phyloP scores from a whole-genome alignment of 30 jellyfish, hydroid and myxozoan genomes.

The Turritopsis dohrnii region DNA sequence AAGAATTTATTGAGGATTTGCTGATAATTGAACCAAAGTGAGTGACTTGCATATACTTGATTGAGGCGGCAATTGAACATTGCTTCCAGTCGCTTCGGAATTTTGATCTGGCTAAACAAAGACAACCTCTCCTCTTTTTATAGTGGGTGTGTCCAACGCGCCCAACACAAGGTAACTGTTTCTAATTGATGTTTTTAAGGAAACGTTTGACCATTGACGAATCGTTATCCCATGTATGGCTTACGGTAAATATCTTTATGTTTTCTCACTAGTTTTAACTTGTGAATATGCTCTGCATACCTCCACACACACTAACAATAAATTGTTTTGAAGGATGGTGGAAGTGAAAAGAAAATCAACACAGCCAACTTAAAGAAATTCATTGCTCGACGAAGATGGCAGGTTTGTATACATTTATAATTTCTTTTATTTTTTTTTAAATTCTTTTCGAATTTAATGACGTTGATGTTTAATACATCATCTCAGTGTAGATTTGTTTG shows the following conservation, averaged over 20 bases:
- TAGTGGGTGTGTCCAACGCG: too few species aligned
- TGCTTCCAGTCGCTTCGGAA: neutral
- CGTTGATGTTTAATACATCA: too few species aligned
- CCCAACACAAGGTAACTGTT: neutral
- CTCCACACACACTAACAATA: neutral
- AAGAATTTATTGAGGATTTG: constrained; percentile 39
- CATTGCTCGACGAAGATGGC: neutral
- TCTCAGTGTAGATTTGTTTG: too few species aligned
- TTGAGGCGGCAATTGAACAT: neutral
- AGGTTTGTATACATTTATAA: neutral
- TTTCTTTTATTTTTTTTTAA: neutral
- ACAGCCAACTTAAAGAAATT: neutral
- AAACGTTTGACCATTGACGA: neutral
- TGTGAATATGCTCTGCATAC: neutral
- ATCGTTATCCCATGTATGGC: neutral
- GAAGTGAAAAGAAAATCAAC: constrained; percentile 32
- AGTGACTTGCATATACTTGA: neutral
- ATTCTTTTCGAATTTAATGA: neutral
- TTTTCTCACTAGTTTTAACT: too few species aligned
- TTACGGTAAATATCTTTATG: neutral
- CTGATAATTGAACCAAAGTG: constrained; percentile 52
- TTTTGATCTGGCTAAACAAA: neutral
- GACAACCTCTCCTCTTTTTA: neutral
- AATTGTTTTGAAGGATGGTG: constrained; percentile 10
- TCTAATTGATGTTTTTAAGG: neutral